These are phyloP conservation scores for Oreochromis niloticus DNA, from an alignment of 2,113 vertebrate species.

Conservation along the genomic window DNA sequence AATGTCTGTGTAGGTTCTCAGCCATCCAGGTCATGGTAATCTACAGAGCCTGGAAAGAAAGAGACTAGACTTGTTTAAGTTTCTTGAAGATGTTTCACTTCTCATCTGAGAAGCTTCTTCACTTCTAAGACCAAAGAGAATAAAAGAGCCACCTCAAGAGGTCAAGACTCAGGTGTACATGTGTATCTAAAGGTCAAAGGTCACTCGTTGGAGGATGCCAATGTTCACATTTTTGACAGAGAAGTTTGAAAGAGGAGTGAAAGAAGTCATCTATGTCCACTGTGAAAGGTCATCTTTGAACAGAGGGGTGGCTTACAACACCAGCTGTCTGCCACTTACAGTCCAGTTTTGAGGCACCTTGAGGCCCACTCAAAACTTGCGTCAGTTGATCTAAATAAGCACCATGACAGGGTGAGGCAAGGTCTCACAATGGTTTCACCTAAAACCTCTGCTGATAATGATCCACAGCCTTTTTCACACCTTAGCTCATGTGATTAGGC, in stretches of 20 bases:
- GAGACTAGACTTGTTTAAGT: background rate
- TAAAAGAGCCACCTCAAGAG: background rate
- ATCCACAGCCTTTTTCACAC: background rate
- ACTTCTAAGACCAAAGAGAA: background rate
- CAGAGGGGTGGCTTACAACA: background rate
- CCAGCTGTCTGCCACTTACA: background rate
- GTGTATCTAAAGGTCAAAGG: background rate
- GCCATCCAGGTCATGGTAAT: background rate
- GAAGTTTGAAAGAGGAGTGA: background rate
- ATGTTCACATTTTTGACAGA: background rate
- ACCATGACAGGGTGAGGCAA: background rate
- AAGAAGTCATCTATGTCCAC: background rate
- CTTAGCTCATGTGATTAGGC: background rate
- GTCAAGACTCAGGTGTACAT: background rate
- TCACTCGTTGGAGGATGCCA: background rate
- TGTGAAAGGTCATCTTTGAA: background rate
- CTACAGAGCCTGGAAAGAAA: background rate
- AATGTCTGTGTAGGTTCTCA: background rate
- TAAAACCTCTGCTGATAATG: background rate
- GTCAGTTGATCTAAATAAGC: background rate
- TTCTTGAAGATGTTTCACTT: background rate
- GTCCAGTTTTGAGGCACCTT: background rate
- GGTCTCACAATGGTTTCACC: background rate
- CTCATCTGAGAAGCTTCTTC: background rate
- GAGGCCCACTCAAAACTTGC: background rate